Conservation (phyloP, 2,797 vertebrate genomes). For the Diglossa cyanea region DNA sequence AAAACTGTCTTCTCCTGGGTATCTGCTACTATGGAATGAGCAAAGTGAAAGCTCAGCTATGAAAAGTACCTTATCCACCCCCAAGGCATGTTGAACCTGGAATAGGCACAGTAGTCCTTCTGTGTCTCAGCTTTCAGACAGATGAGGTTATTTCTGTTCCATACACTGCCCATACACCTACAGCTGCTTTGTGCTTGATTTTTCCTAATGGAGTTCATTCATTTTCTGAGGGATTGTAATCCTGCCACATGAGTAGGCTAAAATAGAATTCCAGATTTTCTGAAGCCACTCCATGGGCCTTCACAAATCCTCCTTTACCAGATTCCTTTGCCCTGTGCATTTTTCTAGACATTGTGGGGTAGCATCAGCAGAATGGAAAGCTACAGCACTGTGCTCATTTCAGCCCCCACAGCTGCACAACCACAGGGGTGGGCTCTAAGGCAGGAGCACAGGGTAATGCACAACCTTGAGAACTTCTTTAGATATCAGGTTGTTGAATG, state of each 20-base stretch:
- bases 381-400: neutral
- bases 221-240: neutral
- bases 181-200: neutral
- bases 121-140: accelerated
- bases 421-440: neutral
- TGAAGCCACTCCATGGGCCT: neutral
- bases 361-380: neutral
- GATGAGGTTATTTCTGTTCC: neutral
- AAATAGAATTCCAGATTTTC: neutral
- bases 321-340: neutral
- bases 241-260: neutral
- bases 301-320: neutral
- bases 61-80: neutral
- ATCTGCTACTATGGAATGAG: neutral
- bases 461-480: neutral
- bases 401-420: neutral
- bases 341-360: neutral
- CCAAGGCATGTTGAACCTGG: neutral
- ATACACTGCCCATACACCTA: neutral
- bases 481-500: neutral
- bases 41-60: neutral
- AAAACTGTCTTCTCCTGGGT: neutral
- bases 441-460: neutral
- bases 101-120: neutral
- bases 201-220: neutral